Evolutionary conservation across 1,140 invertebrate genomes (phyloP), one percentile per base, ranked within the genome.

Genomic region (Bradynema listronoti): DNA sequence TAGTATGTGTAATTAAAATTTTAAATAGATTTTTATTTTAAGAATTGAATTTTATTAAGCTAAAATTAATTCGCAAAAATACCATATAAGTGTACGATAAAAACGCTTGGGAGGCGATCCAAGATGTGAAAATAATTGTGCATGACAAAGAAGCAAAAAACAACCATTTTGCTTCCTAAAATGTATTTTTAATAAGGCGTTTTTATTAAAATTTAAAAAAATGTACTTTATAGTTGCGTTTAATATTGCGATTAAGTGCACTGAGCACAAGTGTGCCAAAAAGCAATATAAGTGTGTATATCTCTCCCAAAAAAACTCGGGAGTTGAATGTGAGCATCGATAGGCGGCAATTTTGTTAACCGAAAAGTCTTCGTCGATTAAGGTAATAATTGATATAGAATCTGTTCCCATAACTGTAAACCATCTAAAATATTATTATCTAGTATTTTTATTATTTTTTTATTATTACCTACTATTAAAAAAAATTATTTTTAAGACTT

Each of bases 131-230:
- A 53, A 74, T 56, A 7, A 68, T 39, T 7, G 69, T 36, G 29
- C 66, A 73, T 25, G 53, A 29, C 14, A 78, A 47, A 2, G 65
- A 61, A 2, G 75, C 66, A 29, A 65, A 49, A 42, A 75, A 75
- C 19, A 75, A 47, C 73, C 73, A 75, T 51, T 78, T 78, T 19
- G 73, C 72, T 49, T 75, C 73, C 56, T 60, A 14, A 67, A 45
- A 9, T 9, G 9, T 29, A 47, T 39, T 19, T 39, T 19, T 39
- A 39, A 39, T 11, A 19, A 19, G 11, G 36, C 11, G 11, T 11
- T 49, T 11, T 11, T 11, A 49, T 30, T 24, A 7, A 16, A 47
- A 47, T 7, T 16, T n/a, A 24, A 4, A 50, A 36, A 9, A 41
- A 52, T 9, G 27, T 27, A 53, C 58, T 57, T 76, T 78, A 45